phyloP scores from a whole-genome alignment of 2,797 vertebrate species.

The Aulostomus chinensis region DNA sequence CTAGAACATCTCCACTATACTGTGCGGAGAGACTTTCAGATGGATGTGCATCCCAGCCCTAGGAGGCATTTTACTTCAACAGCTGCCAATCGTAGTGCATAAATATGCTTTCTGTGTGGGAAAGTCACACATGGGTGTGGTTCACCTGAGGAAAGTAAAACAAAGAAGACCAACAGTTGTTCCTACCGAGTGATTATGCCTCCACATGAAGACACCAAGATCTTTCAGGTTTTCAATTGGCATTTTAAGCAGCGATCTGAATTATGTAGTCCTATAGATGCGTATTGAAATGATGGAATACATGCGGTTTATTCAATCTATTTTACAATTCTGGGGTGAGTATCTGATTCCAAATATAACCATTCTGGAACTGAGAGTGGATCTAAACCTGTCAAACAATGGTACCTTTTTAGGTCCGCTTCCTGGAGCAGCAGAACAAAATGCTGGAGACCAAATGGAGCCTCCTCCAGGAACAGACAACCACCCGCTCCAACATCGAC shows the following conservation, averaged over 20 bases:
- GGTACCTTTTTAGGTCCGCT: constrained; percentile 67
- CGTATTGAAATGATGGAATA: too few relatives aligned
- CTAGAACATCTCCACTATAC: too few relatives aligned
- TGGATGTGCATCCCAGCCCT: too few relatives aligned
- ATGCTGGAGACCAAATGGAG: constrained; percentile 84
- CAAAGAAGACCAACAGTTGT: constrained; percentile 14
- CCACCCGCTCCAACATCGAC: constrained; percentile 76
- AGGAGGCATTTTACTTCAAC: background rate
- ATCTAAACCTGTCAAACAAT: constrained; percentile 10
- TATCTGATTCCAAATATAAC: too few relatives aligned
- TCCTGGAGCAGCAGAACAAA: constrained; percentile 85
- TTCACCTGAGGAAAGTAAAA: constrained; percentile 26
- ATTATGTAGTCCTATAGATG: too few relatives aligned
- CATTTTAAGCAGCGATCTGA: too few relatives aligned
- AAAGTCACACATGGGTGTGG: constrained; percentile 37
- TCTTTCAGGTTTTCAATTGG: too few relatives aligned
- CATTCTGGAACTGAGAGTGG: too few relatives aligned
- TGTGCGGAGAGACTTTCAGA: too few relatives aligned
- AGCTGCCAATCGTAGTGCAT: constrained; percentile 2
- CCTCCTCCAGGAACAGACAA: constrained; percentile 82
- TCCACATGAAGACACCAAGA: too few relatives aligned
- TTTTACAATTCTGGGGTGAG: too few relatives aligned
- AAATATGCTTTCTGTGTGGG: constrained; percentile 13
- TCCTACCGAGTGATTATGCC: background rate
- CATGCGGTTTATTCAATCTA: too few relatives aligned